These are phyloP conservation scores for Xanthorhoe spadicearia DNA, from an alignment of 2,888 invertebrate species.

Conservation along the genomic window DNA sequence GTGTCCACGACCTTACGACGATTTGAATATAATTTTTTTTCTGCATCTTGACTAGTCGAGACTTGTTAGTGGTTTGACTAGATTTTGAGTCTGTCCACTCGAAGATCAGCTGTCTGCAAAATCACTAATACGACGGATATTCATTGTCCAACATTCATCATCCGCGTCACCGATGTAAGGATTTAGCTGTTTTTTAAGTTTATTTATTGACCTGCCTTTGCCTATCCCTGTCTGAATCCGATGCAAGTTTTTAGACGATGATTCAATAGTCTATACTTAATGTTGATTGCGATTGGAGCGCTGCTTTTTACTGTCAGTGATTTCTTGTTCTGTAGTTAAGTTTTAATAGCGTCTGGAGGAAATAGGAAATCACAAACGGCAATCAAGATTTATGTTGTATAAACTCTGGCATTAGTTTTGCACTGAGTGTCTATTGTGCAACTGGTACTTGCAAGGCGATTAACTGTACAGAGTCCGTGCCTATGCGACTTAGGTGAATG, in stretches of 20 bases:
- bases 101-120: slow-evolving; percentile 62
- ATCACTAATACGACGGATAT: slow-evolving; percentile 69
- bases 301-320: slow-evolving; percentile 51
- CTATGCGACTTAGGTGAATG: slow-evolving; percentile 50
- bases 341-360: slow-evolving; percentile 49
- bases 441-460: slow-evolving; percentile 37
- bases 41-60: slow-evolving; percentile 54
- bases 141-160: slow-evolving; percentile 76
- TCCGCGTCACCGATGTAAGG: slow-evolving; percentile 68
- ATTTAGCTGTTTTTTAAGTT: slow-evolving; percentile 64
- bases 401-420: slow-evolving; percentile 25
- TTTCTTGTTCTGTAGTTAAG: slow-evolving; percentile 49
- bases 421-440: slow-evolving; percentile 30
- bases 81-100: slow-evolving; percentile 63
- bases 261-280: slow-evolving; percentile 54
- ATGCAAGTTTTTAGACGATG: slow-evolving; percentile 65
- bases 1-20: slow-evolving; percentile 42
- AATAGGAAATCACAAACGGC: slow-evolving; percentile 40
- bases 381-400: slow-evolving; percentile 28
- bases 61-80: slow-evolving; percentile 67
- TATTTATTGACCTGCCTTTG: slow-evolving; percentile 68
- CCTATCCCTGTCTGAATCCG: slow-evolving; percentile 61
- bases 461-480: slow-evolving; percentile 48
- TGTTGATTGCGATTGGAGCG: slow-evolving; percentile 28
- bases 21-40: slow-evolving; percentile 54